phyloP scores from a whole-genome alignment of 2,797 vertebrate species.

The Luscinia megarhynchos region DNA sequence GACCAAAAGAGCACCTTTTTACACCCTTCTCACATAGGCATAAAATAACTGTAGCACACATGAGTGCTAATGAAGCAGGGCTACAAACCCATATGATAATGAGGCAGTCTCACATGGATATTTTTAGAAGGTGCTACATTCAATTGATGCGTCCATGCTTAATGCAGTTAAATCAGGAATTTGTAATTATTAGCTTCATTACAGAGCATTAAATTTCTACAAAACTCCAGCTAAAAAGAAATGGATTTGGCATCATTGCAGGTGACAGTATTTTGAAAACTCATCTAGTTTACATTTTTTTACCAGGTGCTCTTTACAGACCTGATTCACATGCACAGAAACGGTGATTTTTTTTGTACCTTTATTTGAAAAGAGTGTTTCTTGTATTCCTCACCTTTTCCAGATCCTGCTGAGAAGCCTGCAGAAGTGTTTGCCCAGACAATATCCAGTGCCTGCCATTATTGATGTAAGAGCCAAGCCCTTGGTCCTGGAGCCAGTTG shows the following conservation, averaged over 20 bases:
- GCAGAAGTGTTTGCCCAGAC: slow-evolving; percentile 94
- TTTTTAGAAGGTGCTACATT: not conserved
- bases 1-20: not conserved
- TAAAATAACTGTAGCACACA: not conserved
- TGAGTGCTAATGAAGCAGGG: not conserved
- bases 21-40: not conserved
- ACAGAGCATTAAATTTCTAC: not conserved
- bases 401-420: slow-evolving; percentile 95
- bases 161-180: not conserved
- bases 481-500: slow-evolving; percentile 94
- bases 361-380: not conserved
- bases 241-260: not conserved
- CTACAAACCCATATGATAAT: not conserved
- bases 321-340: not conserved
- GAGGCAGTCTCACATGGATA: not conserved
- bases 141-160: not conserved
- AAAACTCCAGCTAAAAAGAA: not conserved
- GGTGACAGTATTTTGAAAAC: not conserved
- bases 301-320: not conserved
- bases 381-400: slow-evolving; percentile 85
- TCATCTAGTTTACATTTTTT: not conserved
- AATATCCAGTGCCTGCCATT: slow-evolving; percentile 91
- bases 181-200: not conserved
- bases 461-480: slow-evolving; percentile 89
- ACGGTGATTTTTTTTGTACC: not conserved